Conservation (phyloP, 2,113 vertebrate species). For the Oxyura jamaicensis region DNA sequence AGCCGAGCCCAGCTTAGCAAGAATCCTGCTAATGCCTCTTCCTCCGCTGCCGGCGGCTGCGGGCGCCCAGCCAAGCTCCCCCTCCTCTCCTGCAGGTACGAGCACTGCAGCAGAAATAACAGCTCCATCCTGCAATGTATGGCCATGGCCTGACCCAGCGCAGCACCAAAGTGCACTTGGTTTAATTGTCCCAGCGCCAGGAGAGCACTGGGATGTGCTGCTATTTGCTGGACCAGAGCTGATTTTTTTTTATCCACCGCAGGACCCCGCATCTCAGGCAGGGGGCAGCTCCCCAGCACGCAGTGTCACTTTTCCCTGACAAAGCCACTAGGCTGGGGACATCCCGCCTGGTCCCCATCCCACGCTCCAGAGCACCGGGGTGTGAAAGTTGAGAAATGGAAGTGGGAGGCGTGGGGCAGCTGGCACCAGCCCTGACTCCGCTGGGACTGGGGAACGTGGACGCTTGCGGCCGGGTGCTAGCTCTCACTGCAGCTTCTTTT, state of each 20-base stretch:
- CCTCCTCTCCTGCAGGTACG: neutral
- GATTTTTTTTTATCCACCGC: neutral
- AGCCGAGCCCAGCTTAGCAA: constrained; percentile 21
- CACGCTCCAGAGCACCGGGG: fast-evolving
- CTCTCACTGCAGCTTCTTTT: neutral
- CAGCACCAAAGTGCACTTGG: neutral
- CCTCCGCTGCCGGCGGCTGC: neutral
- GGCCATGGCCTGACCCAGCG: neutral
- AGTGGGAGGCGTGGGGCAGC: fast-evolving
- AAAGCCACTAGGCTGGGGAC: neutral
- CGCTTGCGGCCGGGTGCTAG: fast-evolving
- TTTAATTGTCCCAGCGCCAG: neutral
- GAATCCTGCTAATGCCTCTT: constrained; percentile 38
- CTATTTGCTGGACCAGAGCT: neutral
- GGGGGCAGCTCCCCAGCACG: neutral
- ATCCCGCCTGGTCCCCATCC: neutral
- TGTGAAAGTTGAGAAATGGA: neutral
- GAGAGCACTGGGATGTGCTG: fast-evolving
- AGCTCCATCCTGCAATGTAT: neutral
- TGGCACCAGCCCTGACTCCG: neutral
- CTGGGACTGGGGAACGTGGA: neutral
- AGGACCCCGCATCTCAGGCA: fast-evolving
- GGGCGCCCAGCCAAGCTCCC: neutral
- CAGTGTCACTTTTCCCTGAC: neutral
- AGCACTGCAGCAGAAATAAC: neutral